Evolutionary conservation across 1,140 invertebrate species (phyloP), one percentile per base, ranked within the genome.

Genomic region (Fopius arisanus): DNA sequence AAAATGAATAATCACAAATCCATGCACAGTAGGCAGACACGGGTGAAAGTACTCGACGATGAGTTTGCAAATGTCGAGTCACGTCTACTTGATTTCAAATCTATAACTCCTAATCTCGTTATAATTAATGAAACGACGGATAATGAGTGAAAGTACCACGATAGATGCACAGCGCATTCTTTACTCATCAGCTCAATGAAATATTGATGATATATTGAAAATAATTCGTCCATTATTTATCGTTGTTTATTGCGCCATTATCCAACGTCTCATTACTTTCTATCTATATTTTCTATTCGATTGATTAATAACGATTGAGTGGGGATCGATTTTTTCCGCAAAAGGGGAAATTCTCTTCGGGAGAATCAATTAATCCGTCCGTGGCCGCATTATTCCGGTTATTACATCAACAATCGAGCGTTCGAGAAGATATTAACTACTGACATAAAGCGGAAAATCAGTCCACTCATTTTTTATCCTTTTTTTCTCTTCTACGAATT

Each of bases 61-160:
- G 68, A 70, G 68, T 19, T 70, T 70, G 68, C 68, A 70, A 59
- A 28, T 70, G 33, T 70, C 54, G 48, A 54, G 26, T 70, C 31
- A 23, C 59, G 29, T 6, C 31, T 6, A 33, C 48, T 29, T 33
- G 29, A 70, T 70, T 70, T 21, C 28, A 70, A 69, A 51, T 51
- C 19, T 69, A 48, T 54, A 51, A 41, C 26, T 67, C 59, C 68
- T 70, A 70, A 70, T 70, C 68, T 62, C 51, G 51, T 70, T 70
- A 62, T 70, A 70, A 70, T 70, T 70, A 70, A 70, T 70, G 68
- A 70, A 70, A 70, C 31, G 51, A 70, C 68, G 28, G 21, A 62
- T 70, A 40, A 70, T 59, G 54, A 29, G 51, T 59, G 68, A 70
- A 69, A 69, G 67, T 69, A 37, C 67, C 28, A n/a, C 31, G 67